Evolutionary conservation across 2,113 vertebrate species (phyloP), one percentile per base, ranked within the genome.

Genomic region (Barbus barbus): DNA sequence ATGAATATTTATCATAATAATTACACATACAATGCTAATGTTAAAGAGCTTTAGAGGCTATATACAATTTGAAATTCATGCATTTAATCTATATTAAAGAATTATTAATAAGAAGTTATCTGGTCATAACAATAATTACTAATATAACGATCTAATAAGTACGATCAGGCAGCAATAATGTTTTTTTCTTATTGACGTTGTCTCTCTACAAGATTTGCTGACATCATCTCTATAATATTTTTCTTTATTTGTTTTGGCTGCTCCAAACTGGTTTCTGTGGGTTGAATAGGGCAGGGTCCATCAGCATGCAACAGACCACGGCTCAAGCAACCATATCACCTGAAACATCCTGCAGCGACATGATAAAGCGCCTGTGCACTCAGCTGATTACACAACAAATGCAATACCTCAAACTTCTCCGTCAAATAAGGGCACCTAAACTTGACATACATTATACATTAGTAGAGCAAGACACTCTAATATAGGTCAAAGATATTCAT

Each of bases 381-480:
- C 63, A n/a, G 26, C 79, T 82, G 79, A 82, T 82, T 82, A 82
- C 63, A 26, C 63, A 12, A 36, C 16, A 26, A 41, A 31, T 44
- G 16, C 60, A 71, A 71, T 38, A 71, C 28, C 1, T 71, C 44
- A 18, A 79, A 51, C 0, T 38, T 78, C 11, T 58, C 26, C 12
- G 3, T 38, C 24, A 63, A 65, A 46, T 9, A 79, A 79, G 36
- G 22, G 3, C 5, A 20, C 18, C 53, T 38, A 58, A 58, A 0
- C 51, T 58, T 58, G 16, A 48, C 78, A 81, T 67, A 44, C 26
- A 31, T 28, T 79, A 51, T 41, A 22, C 41, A 67, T 60, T 11
- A 24, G 12, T 63, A 18, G 1, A 79, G n/a, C 33, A 76, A 22
- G 22, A 78, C 20, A 16, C 5, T 63, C 22, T 38, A 24, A 81